Conservation (phyloP, 2,113 vertebrate species). For the Vulpes lagopus region DNA sequence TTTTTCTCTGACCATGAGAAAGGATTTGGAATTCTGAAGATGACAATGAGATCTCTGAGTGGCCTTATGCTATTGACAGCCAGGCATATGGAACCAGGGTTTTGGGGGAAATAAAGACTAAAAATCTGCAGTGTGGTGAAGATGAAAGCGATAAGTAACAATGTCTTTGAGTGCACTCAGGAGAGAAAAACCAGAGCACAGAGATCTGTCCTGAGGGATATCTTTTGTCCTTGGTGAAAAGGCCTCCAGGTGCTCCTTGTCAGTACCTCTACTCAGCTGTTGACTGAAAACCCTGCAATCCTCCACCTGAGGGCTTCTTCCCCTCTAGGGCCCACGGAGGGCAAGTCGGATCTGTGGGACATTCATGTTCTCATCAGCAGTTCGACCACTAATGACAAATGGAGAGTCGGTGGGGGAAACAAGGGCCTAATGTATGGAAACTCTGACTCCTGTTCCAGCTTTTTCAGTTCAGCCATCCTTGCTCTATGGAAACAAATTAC, state of each 20-base stretch:
- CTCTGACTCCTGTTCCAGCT: neutral
- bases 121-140: neutral
- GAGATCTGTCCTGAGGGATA: neutral
- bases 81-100: neutral
- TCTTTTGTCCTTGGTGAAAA: neutral
- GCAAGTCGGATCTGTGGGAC: neutral
- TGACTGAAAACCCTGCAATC: neutral
- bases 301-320: neutral
- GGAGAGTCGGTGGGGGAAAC: neutral
- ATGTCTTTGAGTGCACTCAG: neutral
- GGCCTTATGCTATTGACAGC: neutral
- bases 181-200: neutral
- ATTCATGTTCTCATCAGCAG: neutral
- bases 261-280: neutral
- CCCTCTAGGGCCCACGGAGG: neutral
- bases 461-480: neutral
- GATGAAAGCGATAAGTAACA: neutral
- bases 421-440: neutral
- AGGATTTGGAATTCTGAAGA: neutral
- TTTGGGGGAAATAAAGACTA: neutral
- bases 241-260: neutral
- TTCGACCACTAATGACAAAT: neutral
- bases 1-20: neutral
- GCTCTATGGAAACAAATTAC: neutral
- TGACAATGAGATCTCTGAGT: neutral